Base-by-base conservation (phyloP, 2,888 invertebrate genomes). In the Drosophila nr. perissopoda region DNA sequence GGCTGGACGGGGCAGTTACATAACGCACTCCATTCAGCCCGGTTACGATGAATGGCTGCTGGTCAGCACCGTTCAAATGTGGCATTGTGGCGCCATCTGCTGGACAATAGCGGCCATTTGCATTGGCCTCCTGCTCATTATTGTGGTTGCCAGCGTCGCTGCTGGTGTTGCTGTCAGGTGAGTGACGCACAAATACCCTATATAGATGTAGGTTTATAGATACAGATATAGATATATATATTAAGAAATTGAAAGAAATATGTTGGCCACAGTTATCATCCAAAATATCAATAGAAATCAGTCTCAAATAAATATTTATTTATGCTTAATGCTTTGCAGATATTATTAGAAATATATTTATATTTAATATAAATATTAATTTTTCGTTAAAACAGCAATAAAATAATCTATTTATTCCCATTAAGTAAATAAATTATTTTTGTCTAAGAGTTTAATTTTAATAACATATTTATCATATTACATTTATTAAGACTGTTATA, bases 31-130 rank as follows among this genome's bases (percentile, higher is more conserved):
- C 48, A 91, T 93, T 48, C 77, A 92, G 46, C 93, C 93, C 18
- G 93, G 92, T 42, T 93, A 92, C 79, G 91, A 92, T 78, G 92
- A 93, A 79, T 93, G 93, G 93, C 82, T 93, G 42, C 64, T 91
- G 74, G 91, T 91, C n/a, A 92, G 91, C 68, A 88, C 89, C 33
- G 83, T 88, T 16, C 90, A 91, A 61, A 77, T 92, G 59, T 91
- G 92, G 91, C 83, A 91, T 34, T 93, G 93, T 63, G 93, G 93
- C 52, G 88, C 89, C 61, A 85, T 93, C 63, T 93, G 93, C 72
- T 93, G 93, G 93, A 89, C 91, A n/a, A 85, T 93, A 65, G 91
- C 92, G 38, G 92, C 90, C 11, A 91, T 93, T 60, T 90, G 91
- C 60, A 83, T 92, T n/a, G 83, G 88, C 52, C 49, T 92, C 4